Conservation (phyloP, 2,113 vertebrate species). For the Hypocryptadius cinnamomeus region DNA sequence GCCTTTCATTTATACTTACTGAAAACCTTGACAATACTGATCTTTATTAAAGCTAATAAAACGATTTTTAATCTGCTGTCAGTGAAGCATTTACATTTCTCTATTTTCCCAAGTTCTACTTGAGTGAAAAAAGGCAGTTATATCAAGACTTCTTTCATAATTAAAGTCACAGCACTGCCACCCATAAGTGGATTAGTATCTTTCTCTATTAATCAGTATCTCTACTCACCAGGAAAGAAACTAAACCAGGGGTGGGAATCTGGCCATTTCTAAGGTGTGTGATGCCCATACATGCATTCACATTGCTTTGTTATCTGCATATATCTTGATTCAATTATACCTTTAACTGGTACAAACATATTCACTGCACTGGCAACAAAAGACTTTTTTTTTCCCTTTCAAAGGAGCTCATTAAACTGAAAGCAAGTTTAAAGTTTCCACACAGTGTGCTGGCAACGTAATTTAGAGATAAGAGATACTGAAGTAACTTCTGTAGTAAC, state of each 20-base stretch:
- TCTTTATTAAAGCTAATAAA: constrained; percentile 38
- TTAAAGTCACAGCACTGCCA: neutral
- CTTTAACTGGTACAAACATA: constrained; percentile 54
- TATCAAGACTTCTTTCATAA: neutral
- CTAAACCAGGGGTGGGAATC: neutral
- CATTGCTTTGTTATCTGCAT: constrained; percentile 21
- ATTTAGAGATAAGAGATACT: constrained; percentile 17
- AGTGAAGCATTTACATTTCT: constrained; percentile 31
- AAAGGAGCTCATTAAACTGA: constrained; percentile 48
- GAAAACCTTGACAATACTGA: neutral
- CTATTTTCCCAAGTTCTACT: constrained; percentile 29
- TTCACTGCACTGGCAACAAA: constrained; percentile 40
- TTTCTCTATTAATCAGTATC: constrained; percentile 12
- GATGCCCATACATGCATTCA: constrained; percentile 14
- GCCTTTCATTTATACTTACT: neutral
- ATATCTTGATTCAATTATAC: constrained; percentile 52
- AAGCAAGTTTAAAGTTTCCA: constrained; percentile 13
- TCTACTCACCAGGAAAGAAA: neutral
- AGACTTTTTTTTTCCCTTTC: neutral
- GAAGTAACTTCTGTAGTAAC: neutral
- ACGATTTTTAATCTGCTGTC: neutral
- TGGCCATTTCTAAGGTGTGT: constrained; percentile 22
- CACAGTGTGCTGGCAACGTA: neutral
- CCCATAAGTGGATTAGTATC: constrained; percentile 5
- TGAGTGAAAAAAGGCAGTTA: constrained; percentile 26